These are phyloP conservation scores for Enteromius anoplus DNA, from an alignment of 2,797 vertebrate genomes.

Conservation along the genomic window DNA sequence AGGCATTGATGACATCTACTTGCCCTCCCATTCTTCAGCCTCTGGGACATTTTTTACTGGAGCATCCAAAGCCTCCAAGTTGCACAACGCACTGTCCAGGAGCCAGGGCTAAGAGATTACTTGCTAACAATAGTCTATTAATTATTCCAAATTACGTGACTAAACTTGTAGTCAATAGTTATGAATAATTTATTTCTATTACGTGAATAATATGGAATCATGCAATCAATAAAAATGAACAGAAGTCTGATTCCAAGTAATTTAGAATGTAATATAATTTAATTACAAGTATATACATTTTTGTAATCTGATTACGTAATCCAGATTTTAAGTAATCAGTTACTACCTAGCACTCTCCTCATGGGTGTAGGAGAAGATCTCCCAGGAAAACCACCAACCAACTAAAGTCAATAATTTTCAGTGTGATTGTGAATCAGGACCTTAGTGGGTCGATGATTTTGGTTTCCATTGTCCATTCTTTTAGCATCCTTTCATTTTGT, in stretches of 20 bases:
- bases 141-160: too few relatives aligned
- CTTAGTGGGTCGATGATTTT: not conserved
- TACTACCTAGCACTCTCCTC: too few relatives aligned
- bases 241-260: too few relatives aligned
- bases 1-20: not conserved
- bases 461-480: not conserved
- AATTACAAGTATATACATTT: too few relatives aligned
- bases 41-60: not conserved
- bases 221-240: too few relatives aligned
- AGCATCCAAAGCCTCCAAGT: not conserved
- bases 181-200: too few relatives aligned
- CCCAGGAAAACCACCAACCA: not conserved
- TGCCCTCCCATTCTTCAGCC: not conserved
- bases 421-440: not conserved
- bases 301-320: too few relatives aligned
- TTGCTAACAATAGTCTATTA: too few relatives aligned
- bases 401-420: not conserved
- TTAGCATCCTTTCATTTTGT: not conserved
- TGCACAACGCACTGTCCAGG: not conserved
- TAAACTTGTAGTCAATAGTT: too few relatives aligned
- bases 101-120: not conserved
- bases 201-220: too few relatives aligned
- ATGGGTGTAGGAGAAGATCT: not conserved
- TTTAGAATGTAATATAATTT: too few relatives aligned
- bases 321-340: too few relatives aligned